A percentile compares a stretch with the other conserved stretches of the same genome.
phyloP scores from a whole-genome alignment of 2,113 vertebrate species.

The Peromyscus maniculatus region DNA sequence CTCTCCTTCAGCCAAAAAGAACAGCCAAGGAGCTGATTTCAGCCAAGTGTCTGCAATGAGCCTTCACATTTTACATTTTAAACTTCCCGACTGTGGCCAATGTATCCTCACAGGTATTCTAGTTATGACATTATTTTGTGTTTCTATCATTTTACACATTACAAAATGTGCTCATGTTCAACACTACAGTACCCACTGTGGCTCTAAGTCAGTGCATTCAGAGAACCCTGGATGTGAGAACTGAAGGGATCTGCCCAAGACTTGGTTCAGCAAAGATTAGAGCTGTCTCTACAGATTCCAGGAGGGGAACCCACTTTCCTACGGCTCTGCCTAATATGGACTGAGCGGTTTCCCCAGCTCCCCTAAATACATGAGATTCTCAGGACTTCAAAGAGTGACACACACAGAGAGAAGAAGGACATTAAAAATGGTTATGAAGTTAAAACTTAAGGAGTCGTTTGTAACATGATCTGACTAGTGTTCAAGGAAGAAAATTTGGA shows the following conservation, averaged over 20 bases:
- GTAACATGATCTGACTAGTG: neutral
- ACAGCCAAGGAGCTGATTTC: conserved; percentile 24
- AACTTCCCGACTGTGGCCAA: conserved; percentile 34
- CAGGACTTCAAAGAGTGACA: neutral
- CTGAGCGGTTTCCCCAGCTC: neutral
- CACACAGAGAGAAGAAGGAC: neutral
- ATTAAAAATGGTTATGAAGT: neutral
- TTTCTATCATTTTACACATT: conserved; percentile 31
- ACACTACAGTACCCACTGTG: neutral
- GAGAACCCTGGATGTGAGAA: neutral
- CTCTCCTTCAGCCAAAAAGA: conserved; percentile 53
- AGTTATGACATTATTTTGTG: neutral
- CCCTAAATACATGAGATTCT: neutral
- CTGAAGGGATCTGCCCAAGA: neutral
- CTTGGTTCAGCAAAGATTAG: neutral
- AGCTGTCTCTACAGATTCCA: neutral
- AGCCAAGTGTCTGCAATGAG: conserved; percentile 61
- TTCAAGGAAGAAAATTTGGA: neutral
- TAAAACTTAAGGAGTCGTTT: neutral
- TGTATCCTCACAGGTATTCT: conserved; percentile 21
- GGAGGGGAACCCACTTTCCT: neutral
- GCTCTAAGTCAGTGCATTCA: neutral
- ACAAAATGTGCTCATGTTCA: neutral
- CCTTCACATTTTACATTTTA: conserved; percentile 45
- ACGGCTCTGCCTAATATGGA: neutral